phyloP scores from a whole-genome alignment of 2,113 vertebrate species.

The Tenebrosternarchus preto region DNA sequence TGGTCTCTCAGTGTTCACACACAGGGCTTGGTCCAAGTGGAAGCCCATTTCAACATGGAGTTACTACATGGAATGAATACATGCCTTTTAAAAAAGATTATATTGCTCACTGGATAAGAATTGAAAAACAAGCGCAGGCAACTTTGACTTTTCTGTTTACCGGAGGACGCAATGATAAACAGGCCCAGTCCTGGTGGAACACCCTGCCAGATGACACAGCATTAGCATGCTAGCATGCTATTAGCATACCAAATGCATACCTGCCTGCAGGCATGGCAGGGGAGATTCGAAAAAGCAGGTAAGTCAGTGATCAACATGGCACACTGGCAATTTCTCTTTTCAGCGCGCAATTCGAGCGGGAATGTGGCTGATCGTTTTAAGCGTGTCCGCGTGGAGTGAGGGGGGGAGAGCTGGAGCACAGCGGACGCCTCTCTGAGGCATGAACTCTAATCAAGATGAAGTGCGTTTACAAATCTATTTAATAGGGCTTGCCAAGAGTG shows the following conservation, averaged over 20 bases:
- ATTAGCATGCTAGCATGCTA: conserved; percentile 7
- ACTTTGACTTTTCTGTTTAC: not conserved
- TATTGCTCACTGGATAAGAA: too few species aligned
- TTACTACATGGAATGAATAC: too few species aligned
- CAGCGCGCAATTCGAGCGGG: not conserved
- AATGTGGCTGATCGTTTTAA: conserved; percentile 31
- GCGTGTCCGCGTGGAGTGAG: conserved; percentile 9
- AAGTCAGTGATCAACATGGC: conserved; percentile 9
- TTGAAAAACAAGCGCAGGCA: too few species aligned
- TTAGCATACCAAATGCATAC: conserved; percentile 11
- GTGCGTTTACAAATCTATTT: conserved; percentile 49
- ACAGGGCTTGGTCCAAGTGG: too few species aligned
- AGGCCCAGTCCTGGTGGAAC: not conserved
- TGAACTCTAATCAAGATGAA: conserved; percentile 49
- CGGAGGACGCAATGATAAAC: not conserved
- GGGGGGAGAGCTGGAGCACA: conserved; percentile 10
- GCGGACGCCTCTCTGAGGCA: conserved; percentile 32
- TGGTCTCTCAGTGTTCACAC: too few species aligned
- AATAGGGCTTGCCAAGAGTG: conserved; percentile 44
- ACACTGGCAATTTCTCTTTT: not conserved
- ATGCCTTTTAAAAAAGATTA: too few species aligned
- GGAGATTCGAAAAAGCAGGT: conserved; percentile 34
- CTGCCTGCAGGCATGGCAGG: conserved; percentile 24
- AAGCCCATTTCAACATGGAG: too few species aligned
- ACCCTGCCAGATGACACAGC: too few species aligned